Percentiles rank a stretch among this genome's conserved stretches.
Evolutionary conservation across 2,888 invertebrate genomes (phyloP).

Genomic region (Ochlodes sylvanus): DNA sequence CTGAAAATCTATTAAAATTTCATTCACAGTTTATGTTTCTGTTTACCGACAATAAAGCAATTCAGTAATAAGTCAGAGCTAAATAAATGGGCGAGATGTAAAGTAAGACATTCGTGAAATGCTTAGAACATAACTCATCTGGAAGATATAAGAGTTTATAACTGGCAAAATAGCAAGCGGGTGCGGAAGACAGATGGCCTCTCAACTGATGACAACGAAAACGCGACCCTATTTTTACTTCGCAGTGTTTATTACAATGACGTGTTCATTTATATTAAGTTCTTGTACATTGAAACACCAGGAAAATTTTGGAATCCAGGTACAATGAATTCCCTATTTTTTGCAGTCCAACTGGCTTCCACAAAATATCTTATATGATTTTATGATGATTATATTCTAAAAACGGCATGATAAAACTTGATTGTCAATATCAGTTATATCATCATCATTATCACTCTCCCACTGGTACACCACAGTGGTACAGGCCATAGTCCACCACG

Average conservation of each 20-base stretch:
- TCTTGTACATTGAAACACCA: background rate
- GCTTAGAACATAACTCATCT: constrained; percentile 46
- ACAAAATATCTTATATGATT: too few relatives aligned
- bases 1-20: background rate
- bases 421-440: too few relatives aligned
- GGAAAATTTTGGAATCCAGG: background rate
- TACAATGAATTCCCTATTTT: background rate
- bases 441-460: too few relatives aligned
- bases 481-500: too few relatives aligned
- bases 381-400: too few relatives aligned
- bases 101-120: constrained; percentile 27
- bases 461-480: too few relatives aligned
- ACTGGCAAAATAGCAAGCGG: constrained; percentile 42
- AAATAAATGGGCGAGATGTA: constrained; percentile 24
- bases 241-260: constrained; percentile 44
- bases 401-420: too few relatives aligned
- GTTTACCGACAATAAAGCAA: constrained; percentile 10
- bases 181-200: constrained; percentile 59
- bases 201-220: constrained; percentile 55
- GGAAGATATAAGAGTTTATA: constrained; percentile 43
- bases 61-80: constrained; percentile 9
- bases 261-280: constrained; percentile 44
- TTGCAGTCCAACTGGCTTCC: too few relatives aligned
- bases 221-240: constrained; percentile 18
- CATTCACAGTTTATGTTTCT: background rate